phyloP scores from a whole-genome alignment of 2,888 invertebrate species.

The Phyllotreta striolata region DNA sequence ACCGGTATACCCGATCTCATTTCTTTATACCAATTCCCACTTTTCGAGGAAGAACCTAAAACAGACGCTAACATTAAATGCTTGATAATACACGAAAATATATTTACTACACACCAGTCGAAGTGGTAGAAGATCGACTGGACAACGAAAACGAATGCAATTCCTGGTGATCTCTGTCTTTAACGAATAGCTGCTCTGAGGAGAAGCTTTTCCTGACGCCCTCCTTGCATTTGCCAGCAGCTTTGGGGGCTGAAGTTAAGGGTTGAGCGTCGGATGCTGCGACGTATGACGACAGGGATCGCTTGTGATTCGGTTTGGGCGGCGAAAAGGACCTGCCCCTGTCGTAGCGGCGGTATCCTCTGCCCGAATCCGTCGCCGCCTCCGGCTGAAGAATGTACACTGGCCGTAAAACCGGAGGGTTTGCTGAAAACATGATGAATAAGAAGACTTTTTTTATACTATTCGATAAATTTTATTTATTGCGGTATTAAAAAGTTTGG shows the following conservation, averaged over 20 bases:
- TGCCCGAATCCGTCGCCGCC: constrained; percentile 39
- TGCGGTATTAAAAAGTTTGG: too few species aligned
- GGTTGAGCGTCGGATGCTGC: constrained; percentile 15
- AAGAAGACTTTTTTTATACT: background rate
- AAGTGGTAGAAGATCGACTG: constrained; percentile 52
- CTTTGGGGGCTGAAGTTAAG: constrained; percentile 9
- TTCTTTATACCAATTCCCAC: constrained; percentile 51
- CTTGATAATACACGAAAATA: background rate
- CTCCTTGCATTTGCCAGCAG: constrained; percentile 36
- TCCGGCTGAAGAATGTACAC: constrained; percentile 56
- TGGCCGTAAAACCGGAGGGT: constrained; percentile 51
- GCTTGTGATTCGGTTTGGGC: constrained; percentile 46
- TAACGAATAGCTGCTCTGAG: constrained; percentile 54
- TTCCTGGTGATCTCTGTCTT: constrained; percentile 40
- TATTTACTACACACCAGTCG: constrained; percentile 45
- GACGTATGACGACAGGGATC: constrained; percentile 14
- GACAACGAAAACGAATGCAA: constrained; percentile 48
- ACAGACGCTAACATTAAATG: constrained; percentile 2
- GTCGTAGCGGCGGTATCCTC: constrained; percentile 47
- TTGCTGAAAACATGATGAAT: constrained; percentile 20
- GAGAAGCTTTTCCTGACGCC: constrained; percentile 57
- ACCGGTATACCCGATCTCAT: constrained; percentile 59
- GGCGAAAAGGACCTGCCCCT: constrained; percentile 59
- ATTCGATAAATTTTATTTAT: background rate
- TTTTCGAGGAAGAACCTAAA: constrained; percentile 48